These are phyloP conservation scores for Elgaria multicarinata DNA, from an alignment of 2,113 vertebrate genomes.

Conservation along the genomic window DNA sequence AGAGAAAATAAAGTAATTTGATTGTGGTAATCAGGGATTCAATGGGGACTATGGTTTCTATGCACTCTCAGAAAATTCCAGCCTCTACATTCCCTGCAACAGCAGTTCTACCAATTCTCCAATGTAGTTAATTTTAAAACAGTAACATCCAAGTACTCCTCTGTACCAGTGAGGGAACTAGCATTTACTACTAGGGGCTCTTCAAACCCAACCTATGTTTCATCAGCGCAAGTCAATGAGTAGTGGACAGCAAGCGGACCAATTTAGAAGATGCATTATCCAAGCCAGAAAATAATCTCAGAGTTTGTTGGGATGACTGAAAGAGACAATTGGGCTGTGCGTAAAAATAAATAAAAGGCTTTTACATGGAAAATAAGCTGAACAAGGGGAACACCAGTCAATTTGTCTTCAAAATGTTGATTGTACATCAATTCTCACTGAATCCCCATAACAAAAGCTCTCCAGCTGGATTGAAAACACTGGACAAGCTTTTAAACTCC, in stretches of 20 bases:
- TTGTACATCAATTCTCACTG: conserved; percentile 7
- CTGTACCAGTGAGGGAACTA: neutral
- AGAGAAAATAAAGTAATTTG: too few species aligned
- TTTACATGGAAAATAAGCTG: conserved; percentile 26
- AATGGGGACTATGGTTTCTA: too few species aligned
- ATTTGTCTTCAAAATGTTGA: neutral
- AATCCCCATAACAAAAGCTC: neutral
- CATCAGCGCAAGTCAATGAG: conserved; percentile 28
- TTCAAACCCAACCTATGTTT: conserved; percentile 34
- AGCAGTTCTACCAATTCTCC: neutral
- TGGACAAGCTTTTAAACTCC: conserved; percentile 29
- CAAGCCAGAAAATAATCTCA: conserved; percentile 26
- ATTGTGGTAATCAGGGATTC: too few species aligned
- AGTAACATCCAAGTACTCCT: neutral
- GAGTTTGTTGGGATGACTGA: conserved; percentile 26
- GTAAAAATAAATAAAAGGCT: conserved; percentile 29
- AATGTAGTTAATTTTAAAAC: fast-evolving
- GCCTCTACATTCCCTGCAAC: neutral
- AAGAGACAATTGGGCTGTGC: conserved; percentile 34
- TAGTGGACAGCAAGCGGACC: conserved; percentile 1
- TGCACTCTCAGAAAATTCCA: neutral
- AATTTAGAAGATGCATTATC: conserved; percentile 49
- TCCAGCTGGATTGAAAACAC: neutral
- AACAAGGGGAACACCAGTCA: neutral
- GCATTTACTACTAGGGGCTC: conserved; percentile 36